Base-by-base conservation (phyloP, 1,140 invertebrate species). In the Sycobia sp. region DNA sequence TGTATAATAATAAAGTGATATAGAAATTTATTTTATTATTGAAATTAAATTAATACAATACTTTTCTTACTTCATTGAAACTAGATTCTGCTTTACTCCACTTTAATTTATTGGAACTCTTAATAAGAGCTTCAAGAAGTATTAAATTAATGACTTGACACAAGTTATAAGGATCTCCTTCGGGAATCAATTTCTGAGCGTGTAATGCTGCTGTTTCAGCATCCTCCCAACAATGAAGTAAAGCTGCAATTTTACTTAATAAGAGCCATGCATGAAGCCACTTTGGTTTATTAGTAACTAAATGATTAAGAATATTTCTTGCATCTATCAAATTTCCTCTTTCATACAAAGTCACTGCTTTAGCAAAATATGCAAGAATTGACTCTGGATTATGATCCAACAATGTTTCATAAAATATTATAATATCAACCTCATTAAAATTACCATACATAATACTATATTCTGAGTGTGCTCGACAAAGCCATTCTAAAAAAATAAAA, bases 401-500 rank as follows among this genome's bases (percentile, higher is more conserved):
- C 14, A 88, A 70, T 58, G 71, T 69, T 32, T 82, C 74, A 58
- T 76, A 82, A 66, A 82, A 86, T 29, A 68, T 36, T 53, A 76
- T 77, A 39, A 90, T 84, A 63, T 80, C 47, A n/a, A 79, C 73
- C 27, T 81, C 41, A 16, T 75, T 54, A 66, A 76, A 67, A 50
- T 73, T 66, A 41, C 78, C 68, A 69, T 76, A 59, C 20, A 82
- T 70, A 29, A 84, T 73, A 39, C 68, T 73, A 27, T 73, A 67
- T 67, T 89, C 83, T 34, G 80, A 83, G 69, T 85, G 88, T 1
- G 83, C 74, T 72, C 83, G 82, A 69, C 87, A 88, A 60, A 88
- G 84, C 84, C 86, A 88, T 73, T 86, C 85, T 79, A 53, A 49
- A 67, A 70, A 25, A 67, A 51, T 34, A 47, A 39, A 56, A 23